A percentile compares a stretch with the other conserved stretches of the same genome.
Conservation (phyloP, 2,113 vertebrate genomes). For the Lanius ludovicianus region DNA sequence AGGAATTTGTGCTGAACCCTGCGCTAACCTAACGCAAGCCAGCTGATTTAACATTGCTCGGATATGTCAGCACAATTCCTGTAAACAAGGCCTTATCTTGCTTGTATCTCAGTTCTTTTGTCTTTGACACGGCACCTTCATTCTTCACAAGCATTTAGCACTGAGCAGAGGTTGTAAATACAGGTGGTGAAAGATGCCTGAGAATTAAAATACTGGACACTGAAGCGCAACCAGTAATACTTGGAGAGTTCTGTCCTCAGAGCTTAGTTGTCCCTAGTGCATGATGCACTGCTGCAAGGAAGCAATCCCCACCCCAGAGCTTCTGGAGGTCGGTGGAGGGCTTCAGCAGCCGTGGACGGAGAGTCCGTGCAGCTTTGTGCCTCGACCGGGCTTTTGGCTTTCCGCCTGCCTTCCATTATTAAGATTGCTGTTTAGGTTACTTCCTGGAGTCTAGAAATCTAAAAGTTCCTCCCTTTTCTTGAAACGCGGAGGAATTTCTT, state of each 20-base stretch:
- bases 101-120: not conserved
- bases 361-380: not conserved
- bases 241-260: not conserved
- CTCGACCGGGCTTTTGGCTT: not conserved
- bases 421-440: not conserved
- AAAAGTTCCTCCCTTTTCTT: not conserved
- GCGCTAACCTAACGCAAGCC: not conserved
- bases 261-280: not conserved
- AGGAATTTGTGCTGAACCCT: not conserved
- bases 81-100: not conserved
- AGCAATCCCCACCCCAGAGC: not conserved
- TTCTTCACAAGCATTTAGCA: not conserved
- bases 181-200: not conserved
- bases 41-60: not conserved
- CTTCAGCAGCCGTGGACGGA: not conserved
- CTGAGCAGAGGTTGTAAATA: not conserved
- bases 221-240: not conserved
- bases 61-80: not conserved
- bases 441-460: not conserved
- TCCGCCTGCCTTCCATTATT: not conserved
- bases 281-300: not conserved
- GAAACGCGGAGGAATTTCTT: not conserved
- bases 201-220: not conserved
- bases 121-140: not conserved
- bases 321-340: not conserved